Conservation (phyloP, 2,797 vertebrate genomes). For the Emys orbicularis region DNA sequence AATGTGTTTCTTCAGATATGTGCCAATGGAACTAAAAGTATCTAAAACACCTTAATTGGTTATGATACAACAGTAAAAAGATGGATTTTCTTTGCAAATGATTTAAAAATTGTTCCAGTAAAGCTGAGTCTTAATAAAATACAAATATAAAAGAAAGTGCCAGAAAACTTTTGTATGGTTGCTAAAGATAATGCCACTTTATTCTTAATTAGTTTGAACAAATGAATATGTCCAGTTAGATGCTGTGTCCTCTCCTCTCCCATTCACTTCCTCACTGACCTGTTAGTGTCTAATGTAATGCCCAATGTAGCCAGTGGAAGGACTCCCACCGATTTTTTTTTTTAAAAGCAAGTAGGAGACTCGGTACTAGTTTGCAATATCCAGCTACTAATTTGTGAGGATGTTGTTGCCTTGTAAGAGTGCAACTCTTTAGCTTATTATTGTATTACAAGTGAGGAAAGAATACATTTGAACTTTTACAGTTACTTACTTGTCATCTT, state of each 20-base stretch:
- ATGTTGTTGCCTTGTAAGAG: neutral
- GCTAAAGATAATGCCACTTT: neutral
- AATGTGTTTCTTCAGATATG: neutral
- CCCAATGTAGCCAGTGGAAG: neutral
- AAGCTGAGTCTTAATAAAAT: neutral
- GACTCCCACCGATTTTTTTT: neutral
- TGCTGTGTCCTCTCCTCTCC: neutral
- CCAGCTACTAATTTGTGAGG: neutral
- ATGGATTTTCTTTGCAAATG: neutral
- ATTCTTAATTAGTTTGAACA: neutral
- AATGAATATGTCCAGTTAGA: neutral
- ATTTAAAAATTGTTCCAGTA: neutral
- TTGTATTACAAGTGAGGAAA: neutral
- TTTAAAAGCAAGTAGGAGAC: neutral
- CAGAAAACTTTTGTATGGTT: neutral
- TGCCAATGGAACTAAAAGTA: neutral
- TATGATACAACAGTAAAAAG: neutral
- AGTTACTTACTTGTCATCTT: neutral
- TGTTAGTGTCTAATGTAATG: neutral
- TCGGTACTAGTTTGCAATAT: neutral
- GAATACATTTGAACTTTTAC: neutral
- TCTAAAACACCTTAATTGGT: neutral
- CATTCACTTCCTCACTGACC: neutral
- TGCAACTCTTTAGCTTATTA: neutral
- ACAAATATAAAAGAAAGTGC: neutral